phyloP scores from a whole-genome alignment of 64 coral and sea anemone species.

The Cladopsammia gracilis region DNA sequence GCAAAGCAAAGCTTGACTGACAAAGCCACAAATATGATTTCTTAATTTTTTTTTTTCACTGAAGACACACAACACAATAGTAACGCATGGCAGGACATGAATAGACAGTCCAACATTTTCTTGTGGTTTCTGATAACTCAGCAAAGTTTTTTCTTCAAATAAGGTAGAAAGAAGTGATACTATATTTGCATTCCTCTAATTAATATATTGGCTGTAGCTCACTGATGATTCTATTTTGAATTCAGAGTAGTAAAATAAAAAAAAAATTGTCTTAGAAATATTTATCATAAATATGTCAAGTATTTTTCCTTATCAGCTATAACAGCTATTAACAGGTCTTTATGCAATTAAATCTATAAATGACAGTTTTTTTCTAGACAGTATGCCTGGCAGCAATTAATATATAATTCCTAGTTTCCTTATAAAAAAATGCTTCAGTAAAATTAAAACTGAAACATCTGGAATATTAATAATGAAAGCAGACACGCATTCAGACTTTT shows the following conservation, averaged over 20 bases:
- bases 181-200: too few species aligned
- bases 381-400: too few species aligned
- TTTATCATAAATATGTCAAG: constrained; percentile 17
- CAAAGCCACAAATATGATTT: too few species aligned
- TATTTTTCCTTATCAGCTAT: not conserved
- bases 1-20: too few species aligned
- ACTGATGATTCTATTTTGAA: too few species aligned
- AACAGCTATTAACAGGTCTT: not conserved
- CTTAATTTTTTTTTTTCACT: not conserved
- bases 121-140: not conserved
- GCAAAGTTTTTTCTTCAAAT: constrained; percentile 5
- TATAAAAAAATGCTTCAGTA: not conserved
- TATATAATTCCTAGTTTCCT: not conserved
- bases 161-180: not conserved
- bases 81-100: not conserved
- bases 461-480: not conserved
- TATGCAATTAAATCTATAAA: not conserved
- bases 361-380: too few species aligned
- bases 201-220: too few species aligned
- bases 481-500: not conserved
- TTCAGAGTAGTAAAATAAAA: too few species aligned
- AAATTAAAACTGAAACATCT: not conserved
- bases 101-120: not conserved
- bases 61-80: not conserved
- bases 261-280: not conserved